Evolutionary conservation across 2,797 vertebrate genomes (phyloP), one percentile per base, ranked within the genome.

Genomic region (Lateolabrax maculatus): DNA sequence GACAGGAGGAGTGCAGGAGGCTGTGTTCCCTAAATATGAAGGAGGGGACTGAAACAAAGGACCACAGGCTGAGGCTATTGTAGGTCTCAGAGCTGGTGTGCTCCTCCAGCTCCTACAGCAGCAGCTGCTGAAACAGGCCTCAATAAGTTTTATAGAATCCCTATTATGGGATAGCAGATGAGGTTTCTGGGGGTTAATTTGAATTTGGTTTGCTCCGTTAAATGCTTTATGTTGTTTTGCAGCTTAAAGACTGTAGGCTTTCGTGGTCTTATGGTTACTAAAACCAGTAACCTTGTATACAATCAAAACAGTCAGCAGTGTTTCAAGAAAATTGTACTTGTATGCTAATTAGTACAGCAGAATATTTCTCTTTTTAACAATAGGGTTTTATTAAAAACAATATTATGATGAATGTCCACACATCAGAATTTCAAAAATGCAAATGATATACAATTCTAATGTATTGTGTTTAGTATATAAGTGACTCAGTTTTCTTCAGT

Each of bases 161-260:
- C 65, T 71, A 86, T 89, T 89, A 93, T 89, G 83, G 72, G 65
- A 84, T 73, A 41, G 89, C 68, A 77, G 85, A 94, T 92, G 88
- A 90, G 81, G 87, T 90, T 89, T 88, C 79, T 68, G 34, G 84
- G 71, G 87, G 90, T 94, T 95, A 85, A 93, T 94, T 86, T 86
- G 85, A 85, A 92, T 92, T 90, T 79, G 83, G 80, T 90, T 90
- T 84, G 88, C 81, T 85, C 75, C 79, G 86, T 84, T 79, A 75
- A 91, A 87, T 71, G 51, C 81, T 85, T 84, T 82, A 73, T 76
- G 60, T 66, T 84, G 71, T 83, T 86, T 80, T 80, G 51, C 66
- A 72, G 62, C 67, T 79, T 80, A 56, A 85, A 75, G 66, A 51
- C 78, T 82, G 19, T 53, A 49, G 34, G 36, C 61, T 62, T 71